These are phyloP conservation scores for Toxostoma redivivum DNA, from an alignment of 2,113 vertebrate species.

Conservation along the genomic window DNA sequence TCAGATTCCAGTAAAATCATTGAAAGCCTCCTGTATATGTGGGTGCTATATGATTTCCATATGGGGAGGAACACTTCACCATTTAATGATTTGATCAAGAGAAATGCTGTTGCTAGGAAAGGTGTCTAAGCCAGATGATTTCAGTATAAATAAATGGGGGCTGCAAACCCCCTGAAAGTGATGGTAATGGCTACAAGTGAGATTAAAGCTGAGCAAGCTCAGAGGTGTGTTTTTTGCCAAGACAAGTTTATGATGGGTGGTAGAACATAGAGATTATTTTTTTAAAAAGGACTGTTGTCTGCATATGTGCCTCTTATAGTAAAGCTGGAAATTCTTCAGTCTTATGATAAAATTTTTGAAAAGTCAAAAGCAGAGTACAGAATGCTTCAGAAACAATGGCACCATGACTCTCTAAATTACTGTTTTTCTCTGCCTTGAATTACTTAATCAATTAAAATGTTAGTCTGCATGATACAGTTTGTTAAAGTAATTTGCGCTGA, in stretches of 20 bases:
- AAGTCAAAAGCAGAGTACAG: neutral
- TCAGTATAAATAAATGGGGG: neutral
- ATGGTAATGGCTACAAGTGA: neutral
- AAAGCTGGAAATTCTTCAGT: neutral
- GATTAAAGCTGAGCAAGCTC: neutral
- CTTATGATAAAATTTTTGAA: neutral
- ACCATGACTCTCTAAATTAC: neutral
- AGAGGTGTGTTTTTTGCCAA: neutral
- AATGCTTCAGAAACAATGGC: neutral
- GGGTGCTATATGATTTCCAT: neutral
- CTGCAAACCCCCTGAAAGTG: neutral
- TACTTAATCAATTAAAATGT: neutral
- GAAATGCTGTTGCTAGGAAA: neutral
- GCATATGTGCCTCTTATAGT: neutral
- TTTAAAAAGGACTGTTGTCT: neutral
- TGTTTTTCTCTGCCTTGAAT: neutral
- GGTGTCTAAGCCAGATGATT: neutral
- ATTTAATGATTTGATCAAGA: neutral
- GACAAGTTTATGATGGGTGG: neutral
- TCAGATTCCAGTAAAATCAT: neutral
- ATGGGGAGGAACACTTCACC: neutral
- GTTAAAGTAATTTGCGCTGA: constrained; percentile 16
- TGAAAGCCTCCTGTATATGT: neutral
- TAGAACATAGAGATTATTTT: neutral
- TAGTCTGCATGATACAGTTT: neutral